phyloP scores from a whole-genome alignment of 2,113 vertebrate species.

The Thomomys bottae region DNA sequence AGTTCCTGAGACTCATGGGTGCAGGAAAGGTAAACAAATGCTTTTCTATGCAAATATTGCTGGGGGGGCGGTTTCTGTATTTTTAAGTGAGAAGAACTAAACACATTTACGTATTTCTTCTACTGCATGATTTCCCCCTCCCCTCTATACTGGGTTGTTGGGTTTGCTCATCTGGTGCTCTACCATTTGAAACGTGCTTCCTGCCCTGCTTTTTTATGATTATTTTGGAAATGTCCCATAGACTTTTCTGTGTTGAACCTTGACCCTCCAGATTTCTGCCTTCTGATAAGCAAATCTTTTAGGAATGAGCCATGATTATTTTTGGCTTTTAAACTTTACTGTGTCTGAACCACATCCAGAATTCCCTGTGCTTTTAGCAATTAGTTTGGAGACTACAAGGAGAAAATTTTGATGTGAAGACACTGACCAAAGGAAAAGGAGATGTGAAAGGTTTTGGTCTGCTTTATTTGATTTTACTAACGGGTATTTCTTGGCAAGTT shows the following conservation, averaged over 20 bases:
- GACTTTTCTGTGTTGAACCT: too few relatives aligned
- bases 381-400: background rate
- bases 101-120: background rate
- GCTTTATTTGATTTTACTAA: slow-evolving; percentile 23
- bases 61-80: slow-evolving; percentile 7
- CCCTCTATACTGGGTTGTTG: too few relatives aligned
- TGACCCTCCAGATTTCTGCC: too few relatives aligned
- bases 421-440: background rate
- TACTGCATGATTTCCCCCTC: background rate
- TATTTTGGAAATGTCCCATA: too few relatives aligned
- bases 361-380: background rate
- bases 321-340: slow-evolving; percentile 50
- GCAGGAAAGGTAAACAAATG: slow-evolving; percentile 86
- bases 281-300: too few relatives aligned
- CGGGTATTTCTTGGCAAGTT: slow-evolving; percentile 18
- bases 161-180: too few relatives aligned
- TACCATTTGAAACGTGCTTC: too few relatives aligned
- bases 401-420: slow-evolving; percentile 26
- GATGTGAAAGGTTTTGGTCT: background rate
- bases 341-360: slow-evolving; percentile 21
- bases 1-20: slow-evolving; percentile 90
- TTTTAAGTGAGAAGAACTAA: slow-evolving; percentile 5
- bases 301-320: background rate
- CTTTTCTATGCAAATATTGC: slow-evolving; percentile 50
- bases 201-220: too few relatives aligned